Base-by-base conservation (phyloP, 2,888 invertebrate genomes). In the Chrysolina americana region DNA sequence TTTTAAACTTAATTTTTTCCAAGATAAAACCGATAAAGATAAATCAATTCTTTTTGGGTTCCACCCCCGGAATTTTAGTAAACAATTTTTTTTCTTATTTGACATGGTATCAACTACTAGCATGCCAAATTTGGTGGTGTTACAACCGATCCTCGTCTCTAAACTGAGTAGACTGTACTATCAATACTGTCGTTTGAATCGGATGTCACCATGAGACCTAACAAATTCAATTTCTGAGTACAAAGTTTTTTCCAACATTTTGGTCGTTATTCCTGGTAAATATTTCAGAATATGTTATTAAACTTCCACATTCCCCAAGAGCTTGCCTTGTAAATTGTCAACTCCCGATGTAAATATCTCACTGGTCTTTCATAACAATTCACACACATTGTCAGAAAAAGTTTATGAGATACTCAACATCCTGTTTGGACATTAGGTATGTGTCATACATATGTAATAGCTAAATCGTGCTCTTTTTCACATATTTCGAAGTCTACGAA, bases 401-500 rank as follows among this genome's bases (percentile, higher is more conserved):
- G n/a, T 47, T 41, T 23, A 47, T 28, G 44, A 10, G 41, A 48
- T 48, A 65, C 48, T 65, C n/a, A 13, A 23, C 65, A 65, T 65
- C 41, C 41, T 65, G 65, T 65, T 23, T 23, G 28, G 28, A 47
- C 47, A 65, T 65, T 48, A 36, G 8, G 36, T 28, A 63, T 41
- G 41, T 63, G 11, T 19, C 41, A 23, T 47, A 65, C 19, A 47
- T 15, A 21, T 41, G 21, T 65, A 23, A 44, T 59, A 59, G 59
- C n/a, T 28, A 10, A 23, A 47, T 47, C 65, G 65, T 65, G 65
- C 44, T 47, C n/a, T 47, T 44, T 59, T 65, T 65, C 21, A 47
- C 65, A 41, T 65, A 47, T 65, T 65, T 65, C 65, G 48, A 21
- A 70, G 47, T 36, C 41, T 28, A 47, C 17, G 44, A 63, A 63